Evolutionary conservation across 2,113 vertebrate species (phyloP).

Genomic region (Syngnathus typhle): DNA sequence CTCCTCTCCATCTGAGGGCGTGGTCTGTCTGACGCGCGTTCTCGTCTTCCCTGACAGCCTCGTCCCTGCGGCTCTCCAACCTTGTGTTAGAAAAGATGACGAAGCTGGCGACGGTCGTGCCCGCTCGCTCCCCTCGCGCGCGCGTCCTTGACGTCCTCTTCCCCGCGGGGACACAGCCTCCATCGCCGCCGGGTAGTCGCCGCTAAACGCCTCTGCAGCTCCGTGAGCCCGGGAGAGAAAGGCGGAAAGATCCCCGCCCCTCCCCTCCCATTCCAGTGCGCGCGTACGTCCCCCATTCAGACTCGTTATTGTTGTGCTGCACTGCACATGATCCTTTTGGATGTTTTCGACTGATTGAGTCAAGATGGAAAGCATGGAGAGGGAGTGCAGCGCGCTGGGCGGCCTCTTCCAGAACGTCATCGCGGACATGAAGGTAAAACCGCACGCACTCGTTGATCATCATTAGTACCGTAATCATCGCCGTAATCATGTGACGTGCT

Average conservation of each 20-base stretch:
- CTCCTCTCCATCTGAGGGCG: constrained; percentile 17
- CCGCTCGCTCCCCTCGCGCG: constrained; percentile 9
- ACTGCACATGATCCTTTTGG: background rate
- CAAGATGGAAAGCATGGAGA: constrained; percentile 72
- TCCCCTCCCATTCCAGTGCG: constrained; percentile 1
- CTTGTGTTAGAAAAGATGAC: background rate
- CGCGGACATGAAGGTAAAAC: constrained; percentile 72
- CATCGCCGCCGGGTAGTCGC: constrained; percentile 10
- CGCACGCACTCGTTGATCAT: background rate
- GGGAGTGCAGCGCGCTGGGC: constrained; percentile 74
- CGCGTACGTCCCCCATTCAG: background rate
- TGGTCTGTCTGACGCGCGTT: constrained; percentile 18
- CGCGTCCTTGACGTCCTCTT: constrained; percentile 4
- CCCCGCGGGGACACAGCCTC: constrained; percentile 31
- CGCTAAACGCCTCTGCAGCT: constrained; percentile 18
- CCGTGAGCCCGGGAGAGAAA: constrained; percentile 29
- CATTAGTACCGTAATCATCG: background rate
- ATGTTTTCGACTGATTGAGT: constrained; percentile 24
- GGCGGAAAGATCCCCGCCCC: background rate
- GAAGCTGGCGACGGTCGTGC: background rate
- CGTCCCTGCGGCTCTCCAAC: constrained; percentile 1
- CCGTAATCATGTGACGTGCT: background rate
- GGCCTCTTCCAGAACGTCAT: constrained; percentile 74
- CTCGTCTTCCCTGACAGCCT: background rate
- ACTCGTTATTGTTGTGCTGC: background rate